Percentiles rank a stretch among this genome's conserved stretches.
Evolutionary conservation across 2,797 vertebrate genomes (phyloP).

Genomic region (Aythya fuligula): DNA sequence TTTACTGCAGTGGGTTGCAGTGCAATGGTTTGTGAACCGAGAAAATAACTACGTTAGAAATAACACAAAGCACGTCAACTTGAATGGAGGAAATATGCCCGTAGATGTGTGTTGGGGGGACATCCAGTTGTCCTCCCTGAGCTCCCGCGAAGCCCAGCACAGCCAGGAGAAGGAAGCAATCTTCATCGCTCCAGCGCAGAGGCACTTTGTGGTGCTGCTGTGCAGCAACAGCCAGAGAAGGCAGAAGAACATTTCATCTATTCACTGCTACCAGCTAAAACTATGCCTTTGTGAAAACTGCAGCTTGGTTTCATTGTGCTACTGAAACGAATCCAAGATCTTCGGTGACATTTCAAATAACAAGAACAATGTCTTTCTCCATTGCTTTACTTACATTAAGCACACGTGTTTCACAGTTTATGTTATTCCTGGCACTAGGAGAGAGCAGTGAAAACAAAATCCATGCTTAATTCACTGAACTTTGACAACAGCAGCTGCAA

Average conservation of each 20-base stretch:
- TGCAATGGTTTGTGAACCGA: background rate
- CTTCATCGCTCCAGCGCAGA: background rate
- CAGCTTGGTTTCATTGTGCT: constrained; percentile 1
- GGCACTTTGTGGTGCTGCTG: background rate
- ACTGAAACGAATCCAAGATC: constrained; percentile 28
- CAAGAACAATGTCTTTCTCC: constrained; percentile 30
- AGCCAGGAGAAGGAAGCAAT: background rate
- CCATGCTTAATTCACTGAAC: constrained; percentile 60
- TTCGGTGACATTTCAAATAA: constrained; percentile 33
- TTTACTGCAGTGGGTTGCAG: background rate
- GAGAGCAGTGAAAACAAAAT: constrained; percentile 50
- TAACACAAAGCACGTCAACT: background rate
- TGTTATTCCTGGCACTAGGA: constrained; percentile 44
- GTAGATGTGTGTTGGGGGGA: background rate
- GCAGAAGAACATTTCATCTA: background rate
- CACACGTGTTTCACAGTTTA: constrained; percentile 33
- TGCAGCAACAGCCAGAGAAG: background rate
- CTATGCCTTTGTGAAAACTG: constrained; percentile 1
- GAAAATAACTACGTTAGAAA: background rate
- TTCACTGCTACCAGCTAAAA: background rate
- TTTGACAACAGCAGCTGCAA: constrained; percentile 66
- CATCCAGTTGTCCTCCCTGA: background rate
- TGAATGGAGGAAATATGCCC: background rate
- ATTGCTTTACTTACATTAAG: constrained; percentile 41
- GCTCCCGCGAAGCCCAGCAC: background rate